Evolutionary conservation across 2,797 vertebrate genomes (phyloP).

Genomic region (Cottoperca gobio): DNA sequence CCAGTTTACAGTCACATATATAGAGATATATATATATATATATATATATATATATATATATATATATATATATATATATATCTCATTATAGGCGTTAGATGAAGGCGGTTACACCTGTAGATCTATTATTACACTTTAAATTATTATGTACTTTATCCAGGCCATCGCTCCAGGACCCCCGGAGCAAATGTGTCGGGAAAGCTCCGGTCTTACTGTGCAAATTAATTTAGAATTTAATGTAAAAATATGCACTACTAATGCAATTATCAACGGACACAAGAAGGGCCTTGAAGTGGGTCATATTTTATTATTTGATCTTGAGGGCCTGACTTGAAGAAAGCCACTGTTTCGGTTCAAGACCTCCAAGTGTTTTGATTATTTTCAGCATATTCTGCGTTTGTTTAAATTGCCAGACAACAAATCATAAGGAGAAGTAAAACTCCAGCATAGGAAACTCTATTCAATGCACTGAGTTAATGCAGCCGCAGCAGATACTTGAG

Average conservation of each 20-base stretch:
- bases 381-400: not conserved
- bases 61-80: too few species aligned
- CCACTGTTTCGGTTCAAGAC: too few species aligned
- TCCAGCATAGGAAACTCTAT: not conserved
- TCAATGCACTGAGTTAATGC: not conserved
- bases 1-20: not conserved
- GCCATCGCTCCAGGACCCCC: not conserved
- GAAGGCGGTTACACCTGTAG: not conserved
- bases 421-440: not conserved
- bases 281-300: too few species aligned
- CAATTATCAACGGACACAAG: too few species aligned
- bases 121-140: not conserved
- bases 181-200: too few species aligned
- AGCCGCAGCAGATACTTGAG: not conserved
- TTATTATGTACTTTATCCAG: not conserved
- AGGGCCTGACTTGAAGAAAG: not conserved
- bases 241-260: too few species aligned
- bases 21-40: too few species aligned
- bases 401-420: not conserved
- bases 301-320: not conserved
- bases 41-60: too few species aligned
- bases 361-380: too few species aligned
- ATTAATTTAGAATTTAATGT: too few species aligned
- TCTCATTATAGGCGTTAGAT: too few species aligned
- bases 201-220: too few species aligned